These are phyloP conservation scores for Plestiodon gilberti DNA, from an alignment of 2,113 vertebrate species.

Conservation along the genomic window DNA sequence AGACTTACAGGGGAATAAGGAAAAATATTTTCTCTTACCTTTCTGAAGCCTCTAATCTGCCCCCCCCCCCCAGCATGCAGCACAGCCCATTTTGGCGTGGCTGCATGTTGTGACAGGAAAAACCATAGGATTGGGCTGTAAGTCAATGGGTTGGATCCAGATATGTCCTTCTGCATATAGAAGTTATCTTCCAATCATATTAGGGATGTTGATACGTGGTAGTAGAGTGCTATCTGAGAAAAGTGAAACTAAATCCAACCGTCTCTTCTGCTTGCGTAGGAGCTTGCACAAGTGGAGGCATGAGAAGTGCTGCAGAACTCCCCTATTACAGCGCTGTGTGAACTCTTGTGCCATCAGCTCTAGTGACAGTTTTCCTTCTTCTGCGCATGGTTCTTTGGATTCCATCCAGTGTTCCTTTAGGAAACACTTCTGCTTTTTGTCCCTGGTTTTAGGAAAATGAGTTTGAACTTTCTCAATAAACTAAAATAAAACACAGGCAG, in stretches of 20 bases:
- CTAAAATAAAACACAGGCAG: too few species aligned
- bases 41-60: too few species aligned
- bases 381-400: neutral
- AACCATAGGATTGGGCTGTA: too few species aligned
- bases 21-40: too few species aligned
- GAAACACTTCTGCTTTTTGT: neutral
- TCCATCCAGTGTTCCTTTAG: neutral
- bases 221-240: neutral
- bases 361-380: neutral
- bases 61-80: too few species aligned
- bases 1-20: too few species aligned
- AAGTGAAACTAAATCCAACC: neutral
- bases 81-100: too few species aligned
- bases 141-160: neutral
- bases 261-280: neutral
- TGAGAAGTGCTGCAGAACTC: neutral
- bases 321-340: neutral
- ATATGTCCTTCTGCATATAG: neutral
- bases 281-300: neutral
- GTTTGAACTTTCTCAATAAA: neutral
- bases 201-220: neutral
- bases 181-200: neutral
- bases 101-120: too few species aligned
- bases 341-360: neutral
- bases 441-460: neutral